Conservation (phyloP, 1,140 invertebrate genomes). For the Teleopsis dalmanni region DNA sequence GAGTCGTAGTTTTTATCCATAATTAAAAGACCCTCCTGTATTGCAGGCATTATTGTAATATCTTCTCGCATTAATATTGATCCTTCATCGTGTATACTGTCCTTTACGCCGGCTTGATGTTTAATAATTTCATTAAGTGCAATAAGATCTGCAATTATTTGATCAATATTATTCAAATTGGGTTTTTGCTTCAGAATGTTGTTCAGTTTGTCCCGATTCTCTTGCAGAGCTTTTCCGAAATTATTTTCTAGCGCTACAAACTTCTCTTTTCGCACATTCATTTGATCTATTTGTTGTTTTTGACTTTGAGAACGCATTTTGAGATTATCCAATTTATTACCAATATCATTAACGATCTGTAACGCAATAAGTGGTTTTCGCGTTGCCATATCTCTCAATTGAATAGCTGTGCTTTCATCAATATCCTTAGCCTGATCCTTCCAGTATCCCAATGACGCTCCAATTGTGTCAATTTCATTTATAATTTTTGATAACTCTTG, state of each 20-base stretch:
- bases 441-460: constrained; percentile 60
- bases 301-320: constrained; percentile 58
- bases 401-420: constrained; percentile 58
- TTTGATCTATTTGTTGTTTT: constrained; percentile 58
- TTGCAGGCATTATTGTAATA: constrained; percentile 64
- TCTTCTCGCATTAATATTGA: constrained; percentile 71
- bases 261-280: constrained; percentile 60
- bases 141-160: constrained; percentile 40
- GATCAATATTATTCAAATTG: constrained; percentile 40
- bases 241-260: constrained; percentile 60
- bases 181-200: constrained; percentile 46
- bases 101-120: constrained; percentile 47
- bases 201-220: constrained; percentile 49
- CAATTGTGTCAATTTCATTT: constrained; percentile 58
- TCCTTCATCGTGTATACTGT: constrained; percentile 61
- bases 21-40: constrained; percentile 68
- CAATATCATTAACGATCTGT: constrained; percentile 60
- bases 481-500: constrained; percentile 58
- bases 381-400: constrained; percentile 59
- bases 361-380: constrained; percentile 61
- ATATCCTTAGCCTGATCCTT: constrained; percentile 59
- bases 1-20: constrained; percentile 74
- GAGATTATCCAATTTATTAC: constrained; percentile 57
- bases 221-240: constrained; percentile 55
- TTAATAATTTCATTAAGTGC: constrained; percentile 48